Percentiles rank a stretch among this genome's conserved stretches.
Evolutionary conservation across 1,140 invertebrate species (phyloP).

Genomic region (Hylaeus volcanicus): DNA sequence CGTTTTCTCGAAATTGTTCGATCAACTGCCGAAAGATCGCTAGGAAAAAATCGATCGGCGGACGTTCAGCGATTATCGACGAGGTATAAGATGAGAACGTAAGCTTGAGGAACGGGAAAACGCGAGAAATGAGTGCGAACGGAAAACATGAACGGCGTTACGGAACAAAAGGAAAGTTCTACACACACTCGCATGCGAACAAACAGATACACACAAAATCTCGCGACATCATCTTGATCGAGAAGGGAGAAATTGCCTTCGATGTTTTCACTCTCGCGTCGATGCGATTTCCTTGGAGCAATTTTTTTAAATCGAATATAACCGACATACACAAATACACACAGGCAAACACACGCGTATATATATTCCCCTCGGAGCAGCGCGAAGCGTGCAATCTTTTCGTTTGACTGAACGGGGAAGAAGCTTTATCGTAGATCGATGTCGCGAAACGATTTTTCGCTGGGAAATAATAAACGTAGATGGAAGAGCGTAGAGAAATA

Average conservation of each 20-base stretch:
- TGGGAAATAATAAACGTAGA: background rate
- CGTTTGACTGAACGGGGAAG: background rate
- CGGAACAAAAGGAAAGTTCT: background rate
- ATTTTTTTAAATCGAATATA: constrained; percentile 28
- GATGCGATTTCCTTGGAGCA: constrained; percentile 22
- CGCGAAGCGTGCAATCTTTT: background rate
- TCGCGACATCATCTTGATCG: background rate
- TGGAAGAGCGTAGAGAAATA: background rate
- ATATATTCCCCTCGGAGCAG: background rate
- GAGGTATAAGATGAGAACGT: background rate
- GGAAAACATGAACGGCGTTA: constrained; percentile 19
- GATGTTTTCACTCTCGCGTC: constrained; percentile 15
- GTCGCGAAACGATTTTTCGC: background rate
- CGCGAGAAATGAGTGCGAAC: constrained; percentile 14
- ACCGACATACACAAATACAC: background rate
- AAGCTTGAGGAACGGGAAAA: background rate
- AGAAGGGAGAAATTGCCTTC: constrained; percentile 7
- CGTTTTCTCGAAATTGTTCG: background rate
- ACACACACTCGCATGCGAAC: background rate
- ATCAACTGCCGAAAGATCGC: background rate
- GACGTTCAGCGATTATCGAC: background rate
- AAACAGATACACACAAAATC: background rate
- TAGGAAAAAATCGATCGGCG: constrained; percentile 7
- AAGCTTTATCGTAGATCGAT: constrained; percentile 7
- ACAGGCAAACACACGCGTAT: background rate